phyloP scores from a whole-genome alignment of 2,113 vertebrate genomes.

The human region DNA sequence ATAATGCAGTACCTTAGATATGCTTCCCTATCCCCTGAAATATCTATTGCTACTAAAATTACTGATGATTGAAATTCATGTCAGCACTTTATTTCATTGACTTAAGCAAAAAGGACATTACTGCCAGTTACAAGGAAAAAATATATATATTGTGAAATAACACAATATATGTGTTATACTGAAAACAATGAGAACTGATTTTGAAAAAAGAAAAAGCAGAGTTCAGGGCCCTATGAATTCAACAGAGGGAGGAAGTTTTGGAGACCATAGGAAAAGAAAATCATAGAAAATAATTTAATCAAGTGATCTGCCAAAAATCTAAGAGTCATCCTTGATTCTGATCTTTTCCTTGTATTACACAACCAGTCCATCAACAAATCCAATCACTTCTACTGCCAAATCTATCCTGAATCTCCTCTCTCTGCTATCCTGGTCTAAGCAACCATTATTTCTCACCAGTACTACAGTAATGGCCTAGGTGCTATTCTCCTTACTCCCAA shows the following conservation, averaged over 20 bases:
- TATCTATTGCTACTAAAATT: slow-evolving; percentile 34
- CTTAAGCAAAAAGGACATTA: slow-evolving; percentile 48
- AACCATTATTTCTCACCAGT: neutral
- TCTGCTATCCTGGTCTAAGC: neutral
- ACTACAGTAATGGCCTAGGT: neutral
- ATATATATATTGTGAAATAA: slow-evolving; percentile 23
- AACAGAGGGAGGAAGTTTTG: slow-evolving; percentile 31
- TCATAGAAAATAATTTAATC: neutral
- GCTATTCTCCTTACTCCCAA: neutral
- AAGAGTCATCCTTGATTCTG: neutral
- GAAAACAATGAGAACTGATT: slow-evolving; percentile 5
- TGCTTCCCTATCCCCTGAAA: neutral
- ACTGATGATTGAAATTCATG: slow-evolving; percentile 35
- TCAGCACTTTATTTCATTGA: slow-evolving; percentile 26
- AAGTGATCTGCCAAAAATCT: slow-evolving; percentile 6
- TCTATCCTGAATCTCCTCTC: neutral
- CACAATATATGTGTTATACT: neutral
- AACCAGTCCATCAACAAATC: slow-evolving; percentile 15
- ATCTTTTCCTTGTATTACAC: slow-evolving; percentile 23
- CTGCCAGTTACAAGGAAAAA: slow-evolving; percentile 46
- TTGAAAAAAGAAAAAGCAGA: slow-evolving; percentile 19
- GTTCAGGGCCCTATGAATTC: neutral
- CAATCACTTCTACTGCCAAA: neutral
- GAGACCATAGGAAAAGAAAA: neutral
- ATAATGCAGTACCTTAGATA: neutral